Evolutionary conservation across 2,797 vertebrate species (phyloP).

Genomic region (Macrochelys suwanniensis): DNA sequence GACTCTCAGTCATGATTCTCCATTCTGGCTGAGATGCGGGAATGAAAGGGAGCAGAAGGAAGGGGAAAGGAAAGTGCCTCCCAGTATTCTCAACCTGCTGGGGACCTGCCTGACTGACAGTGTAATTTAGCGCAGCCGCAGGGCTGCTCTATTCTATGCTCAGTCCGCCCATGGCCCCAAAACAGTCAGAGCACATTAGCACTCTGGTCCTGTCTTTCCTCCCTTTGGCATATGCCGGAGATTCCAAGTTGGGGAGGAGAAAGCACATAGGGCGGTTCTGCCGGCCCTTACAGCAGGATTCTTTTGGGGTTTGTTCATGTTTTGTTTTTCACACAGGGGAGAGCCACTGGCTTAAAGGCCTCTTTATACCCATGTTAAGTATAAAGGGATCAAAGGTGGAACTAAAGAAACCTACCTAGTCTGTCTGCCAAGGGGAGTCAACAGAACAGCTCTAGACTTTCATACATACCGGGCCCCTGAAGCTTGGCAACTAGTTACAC

Average conservation of each 20-base stretch:
- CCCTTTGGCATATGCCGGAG: not conserved
- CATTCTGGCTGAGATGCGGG: not conserved
- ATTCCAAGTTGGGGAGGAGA: not conserved
- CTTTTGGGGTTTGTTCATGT: not conserved
- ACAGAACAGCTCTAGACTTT: not conserved
- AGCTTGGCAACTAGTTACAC: not conserved
- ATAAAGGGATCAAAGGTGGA: not conserved
- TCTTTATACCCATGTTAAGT: not conserved
- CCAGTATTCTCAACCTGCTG: not conserved
- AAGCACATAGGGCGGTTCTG: not conserved
- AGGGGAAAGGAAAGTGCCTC: not conserved
- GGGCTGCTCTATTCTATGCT: not conserved
- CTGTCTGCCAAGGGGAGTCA: not conserved
- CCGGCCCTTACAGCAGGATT: not conserved
- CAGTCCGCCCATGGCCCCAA: not conserved
- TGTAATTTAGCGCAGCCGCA: not conserved
- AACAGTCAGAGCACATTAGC: not conserved
- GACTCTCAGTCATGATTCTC: not conserved
- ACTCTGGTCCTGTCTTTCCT: not conserved
- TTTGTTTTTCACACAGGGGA: not conserved
- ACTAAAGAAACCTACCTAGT: not conserved
- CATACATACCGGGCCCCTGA: not conserved
- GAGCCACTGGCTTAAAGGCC: not conserved
- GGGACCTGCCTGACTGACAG: not conserved
- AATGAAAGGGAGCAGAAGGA: not conserved